Conservation (phyloP, 53 echinoderm and acorn worm species). For the Paracentrotus lividus region DNA sequence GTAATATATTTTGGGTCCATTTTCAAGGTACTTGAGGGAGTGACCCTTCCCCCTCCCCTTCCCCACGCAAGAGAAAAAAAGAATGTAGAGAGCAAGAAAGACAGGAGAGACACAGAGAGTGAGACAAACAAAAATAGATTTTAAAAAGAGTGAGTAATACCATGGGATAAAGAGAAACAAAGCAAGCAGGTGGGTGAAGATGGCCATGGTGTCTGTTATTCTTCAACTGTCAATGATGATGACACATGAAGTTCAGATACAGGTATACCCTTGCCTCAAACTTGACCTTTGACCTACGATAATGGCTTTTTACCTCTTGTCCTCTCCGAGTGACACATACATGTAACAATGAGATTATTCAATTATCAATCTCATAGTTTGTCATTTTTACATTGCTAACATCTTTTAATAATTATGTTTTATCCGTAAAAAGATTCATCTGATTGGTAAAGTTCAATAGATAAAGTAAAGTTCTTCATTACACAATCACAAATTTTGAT, state of each 20-base stretch:
- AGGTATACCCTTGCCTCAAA: not conserved
- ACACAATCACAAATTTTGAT: too few species aligned
- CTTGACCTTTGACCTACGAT: not conserved
- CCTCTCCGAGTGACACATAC: not conserved
- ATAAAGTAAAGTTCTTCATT: too few species aligned
- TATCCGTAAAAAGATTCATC: too few species aligned
- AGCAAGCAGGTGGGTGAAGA: not conserved
- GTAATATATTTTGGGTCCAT: too few species aligned
- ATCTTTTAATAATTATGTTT: too few species aligned
- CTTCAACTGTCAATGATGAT: constrained; percentile 14
- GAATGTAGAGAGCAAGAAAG: not conserved
- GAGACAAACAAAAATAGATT: too few species aligned
- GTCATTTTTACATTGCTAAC: too few species aligned
- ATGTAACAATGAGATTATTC: not conserved
- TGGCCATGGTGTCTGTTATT: not conserved
- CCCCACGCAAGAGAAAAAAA: too few species aligned
- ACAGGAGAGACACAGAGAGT: not conserved
- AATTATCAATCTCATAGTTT: not conserved
- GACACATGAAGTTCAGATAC: not conserved
- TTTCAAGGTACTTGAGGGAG: too few species aligned
- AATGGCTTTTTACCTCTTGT: constrained; percentile 10
- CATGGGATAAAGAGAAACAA: not conserved
- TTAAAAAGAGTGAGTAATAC: too few species aligned
- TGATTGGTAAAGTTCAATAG: too few species aligned
- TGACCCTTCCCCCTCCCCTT: too few species aligned